A percentile compares a stretch with the other conserved stretches of the same genome.
Conservation (phyloP, 2,888 invertebrate species). For the Oxystoma pomonae region DNA sequence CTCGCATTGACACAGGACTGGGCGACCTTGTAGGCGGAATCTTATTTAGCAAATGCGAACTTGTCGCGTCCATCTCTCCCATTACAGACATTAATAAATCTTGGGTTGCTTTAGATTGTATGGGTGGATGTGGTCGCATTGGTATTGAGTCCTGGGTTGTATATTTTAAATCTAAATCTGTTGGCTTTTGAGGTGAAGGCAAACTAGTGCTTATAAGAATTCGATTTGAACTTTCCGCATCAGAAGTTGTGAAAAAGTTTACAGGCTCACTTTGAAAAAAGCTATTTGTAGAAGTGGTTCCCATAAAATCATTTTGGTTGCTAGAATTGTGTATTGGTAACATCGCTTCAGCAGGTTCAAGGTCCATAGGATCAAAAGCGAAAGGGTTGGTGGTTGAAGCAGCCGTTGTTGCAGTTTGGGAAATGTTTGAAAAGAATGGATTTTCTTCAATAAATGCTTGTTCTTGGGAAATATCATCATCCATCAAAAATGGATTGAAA, state of each 20-base stretch:
- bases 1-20: constrained; percentile 79
- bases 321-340: constrained; percentile 17
- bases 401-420: constrained; percentile 42
- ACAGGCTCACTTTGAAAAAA: constrained; percentile 15
- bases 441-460: constrained; percentile 54
- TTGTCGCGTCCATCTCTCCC: constrained; percentile 84
- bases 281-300: constrained; percentile 12
- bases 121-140: constrained; percentile 51
- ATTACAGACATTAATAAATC: constrained; percentile 82
- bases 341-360: constrained; percentile 40
- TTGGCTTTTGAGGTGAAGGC: constrained; percentile 43
- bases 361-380: constrained; percentile 50
- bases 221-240: constrained; percentile 6
- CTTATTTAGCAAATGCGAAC: constrained; percentile 76
- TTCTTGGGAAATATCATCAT: constrained; percentile 45
- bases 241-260: constrained; percentile 15
- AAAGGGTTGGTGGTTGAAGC: constrained; percentile 62
- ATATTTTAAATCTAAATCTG: constrained; percentile 45
- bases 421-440: constrained; percentile 57
- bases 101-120: constrained; percentile 75
- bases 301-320: constrained; percentile 19
- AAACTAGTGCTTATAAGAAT: constrained; percentile 7
- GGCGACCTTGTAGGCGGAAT: constrained; percentile 83
- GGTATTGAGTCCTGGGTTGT: constrained; percentile 34
- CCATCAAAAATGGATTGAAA: constrained; percentile 67